Percentiles rank a stretch among this genome's conserved stretches.
phyloP scores from a whole-genome alignment of 2,113 vertebrate species.

The Pterophyllum scalare region DNA sequence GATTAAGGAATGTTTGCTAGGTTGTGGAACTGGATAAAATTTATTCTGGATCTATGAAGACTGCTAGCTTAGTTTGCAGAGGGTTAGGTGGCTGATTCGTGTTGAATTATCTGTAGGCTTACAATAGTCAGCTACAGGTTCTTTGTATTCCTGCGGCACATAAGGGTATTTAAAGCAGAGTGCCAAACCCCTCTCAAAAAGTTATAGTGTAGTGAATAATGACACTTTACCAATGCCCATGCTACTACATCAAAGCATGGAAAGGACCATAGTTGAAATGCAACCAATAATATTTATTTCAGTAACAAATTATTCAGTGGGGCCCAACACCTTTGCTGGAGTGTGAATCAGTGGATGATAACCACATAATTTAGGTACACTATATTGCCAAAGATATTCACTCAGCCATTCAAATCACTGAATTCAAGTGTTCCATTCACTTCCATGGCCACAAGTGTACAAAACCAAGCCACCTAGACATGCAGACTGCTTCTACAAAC shows the following conservation, averaged over 20 bases:
- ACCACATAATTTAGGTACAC: not conserved
- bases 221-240: not conserved
- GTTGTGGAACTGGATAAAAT: not conserved
- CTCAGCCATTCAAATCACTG: too few species aligned
- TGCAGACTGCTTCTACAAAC: too few species aligned
- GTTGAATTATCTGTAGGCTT: not conserved
- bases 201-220: not conserved
- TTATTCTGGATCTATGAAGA: not conserved
- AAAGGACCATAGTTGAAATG: not conserved
- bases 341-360: not conserved
- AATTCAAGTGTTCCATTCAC: too few species aligned
- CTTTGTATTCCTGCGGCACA: not conserved
- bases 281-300: not conserved
- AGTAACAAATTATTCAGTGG: not conserved
- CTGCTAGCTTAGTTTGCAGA: not conserved
- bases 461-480: too few species aligned
- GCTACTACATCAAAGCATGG: not conserved
- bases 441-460: too few species aligned
- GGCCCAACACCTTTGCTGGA: not conserved
- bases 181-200: too few species aligned
- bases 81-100: not conserved
- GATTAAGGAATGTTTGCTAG: not conserved
- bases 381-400: too few species aligned
- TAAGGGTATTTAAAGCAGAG: too few species aligned
- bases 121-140: not conserved